Evolutionary conservation across 2,888 invertebrate genomes (phyloP).

Genomic region (Lasiommata megera): DNA sequence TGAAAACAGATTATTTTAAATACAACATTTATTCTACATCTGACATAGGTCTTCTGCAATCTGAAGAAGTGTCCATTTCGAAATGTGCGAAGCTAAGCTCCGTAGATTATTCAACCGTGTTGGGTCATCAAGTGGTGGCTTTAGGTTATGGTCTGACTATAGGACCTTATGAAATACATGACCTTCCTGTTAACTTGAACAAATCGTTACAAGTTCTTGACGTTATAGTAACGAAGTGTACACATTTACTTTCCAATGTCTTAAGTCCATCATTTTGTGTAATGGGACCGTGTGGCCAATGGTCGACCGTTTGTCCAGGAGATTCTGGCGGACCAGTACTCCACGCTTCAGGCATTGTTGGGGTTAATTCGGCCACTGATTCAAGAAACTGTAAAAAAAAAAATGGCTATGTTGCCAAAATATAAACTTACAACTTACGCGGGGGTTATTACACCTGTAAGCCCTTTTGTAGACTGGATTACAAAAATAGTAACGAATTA

Average conservation of each 20-base stretch:
- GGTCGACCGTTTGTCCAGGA: conserved; percentile 3
- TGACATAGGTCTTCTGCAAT: conserved; percentile 16
- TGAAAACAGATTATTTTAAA: too few species aligned
- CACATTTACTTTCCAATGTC: too few species aligned
- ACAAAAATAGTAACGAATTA: too few species aligned
- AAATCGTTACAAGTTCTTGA: conserved; percentile 18
- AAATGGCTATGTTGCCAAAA: too few species aligned
- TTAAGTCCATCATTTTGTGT: conserved; percentile 6
- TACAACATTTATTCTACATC: too few species aligned
- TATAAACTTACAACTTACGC: too few species aligned
- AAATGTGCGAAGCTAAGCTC: conserved; percentile 14
- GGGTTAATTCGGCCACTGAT: too few species aligned
- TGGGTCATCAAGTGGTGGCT: neutral
- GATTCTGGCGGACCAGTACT: conserved; percentile 19
- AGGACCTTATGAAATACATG: neutral
- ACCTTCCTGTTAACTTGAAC: neutral
- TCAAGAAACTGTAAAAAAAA: too few species aligned
- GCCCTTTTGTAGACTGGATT: too few species aligned
- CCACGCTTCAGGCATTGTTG: too few species aligned
- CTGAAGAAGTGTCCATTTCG: neutral
- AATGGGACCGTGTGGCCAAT: conserved; percentile 8
- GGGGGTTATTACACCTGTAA: too few species aligned
- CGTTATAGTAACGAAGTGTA: conserved; percentile 9
- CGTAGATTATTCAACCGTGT: conserved; percentile 9
- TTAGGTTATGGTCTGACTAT: conserved; percentile 10